Base-by-base conservation (phyloP, 2,797 vertebrate species). In the Erithacus rubecula region DNA sequence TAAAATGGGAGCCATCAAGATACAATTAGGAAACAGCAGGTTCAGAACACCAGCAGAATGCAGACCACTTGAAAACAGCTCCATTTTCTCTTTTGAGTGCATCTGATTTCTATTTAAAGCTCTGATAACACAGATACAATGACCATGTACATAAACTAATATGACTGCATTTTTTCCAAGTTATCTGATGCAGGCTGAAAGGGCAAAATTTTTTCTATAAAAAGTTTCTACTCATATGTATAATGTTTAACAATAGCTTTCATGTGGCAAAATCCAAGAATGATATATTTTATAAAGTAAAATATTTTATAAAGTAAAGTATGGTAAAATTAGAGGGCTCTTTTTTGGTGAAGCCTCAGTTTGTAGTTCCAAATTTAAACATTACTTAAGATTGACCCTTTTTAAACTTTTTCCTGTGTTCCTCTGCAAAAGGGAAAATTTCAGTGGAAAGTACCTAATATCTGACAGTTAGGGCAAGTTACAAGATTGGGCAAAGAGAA, bases 11-110 rank as follows among this genome's bases (percentile, higher is more conserved):
- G 59, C 81, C 87, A 91, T 81, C 63, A 84, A 84, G 70, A 92
- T 37, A 64, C 81, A 89, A 94, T 84, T 79, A 95, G 84, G 67
- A 79, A 94, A 75, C 87, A 94, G 67, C 83, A 95, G 74, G 84
- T 76, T 72, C 70, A 87, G 63, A 92, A 76, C 81, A 87, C 46
- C n/a, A 15, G 75, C 12, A 92, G 89, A 87, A 94, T 63, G 74
- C 75, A 89, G 84, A 81, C 24, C 30, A 65, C 79, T 87, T 82
- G 49, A 77, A 94, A 87, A 63, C 23, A 83, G 68, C n/a, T 84
- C 44, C 30, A 43, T 89, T 85, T 91, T 79, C 60, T 74, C 20
- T 37, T 83, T 49, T 76, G 59, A 62, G 59, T 53, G 34, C 36
- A 34, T 85, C 56, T 29, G 39, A 91, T 70, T 60, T 77, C 56